Evolutionary conservation across 2,888 invertebrate genomes (phyloP).

Genomic region (Scaeva pyrastri): DNA sequence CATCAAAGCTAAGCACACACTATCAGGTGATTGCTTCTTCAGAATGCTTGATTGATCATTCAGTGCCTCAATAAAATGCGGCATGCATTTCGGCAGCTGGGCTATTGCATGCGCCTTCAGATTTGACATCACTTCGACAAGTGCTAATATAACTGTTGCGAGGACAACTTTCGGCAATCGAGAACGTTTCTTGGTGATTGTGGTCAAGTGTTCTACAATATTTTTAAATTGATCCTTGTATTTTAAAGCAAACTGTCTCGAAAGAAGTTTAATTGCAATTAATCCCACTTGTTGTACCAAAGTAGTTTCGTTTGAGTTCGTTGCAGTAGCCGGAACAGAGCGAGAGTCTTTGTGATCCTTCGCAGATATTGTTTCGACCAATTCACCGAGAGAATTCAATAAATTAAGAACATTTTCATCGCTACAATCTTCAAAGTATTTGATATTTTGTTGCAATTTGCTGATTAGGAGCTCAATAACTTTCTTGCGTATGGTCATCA

Average conservation of each 20-base stretch:
- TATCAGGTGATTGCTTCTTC: slow-evolving; percentile 79
- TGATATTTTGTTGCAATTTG: slow-evolving; percentile 89
- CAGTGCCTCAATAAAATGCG: slow-evolving; percentile 88
- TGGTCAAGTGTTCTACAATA: slow-evolving; percentile 88
- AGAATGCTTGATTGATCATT: slow-evolving; percentile 87
- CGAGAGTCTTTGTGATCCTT: slow-evolving; percentile 83
- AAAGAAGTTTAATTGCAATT: slow-evolving; percentile 92
- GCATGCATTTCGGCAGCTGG: slow-evolving; percentile 91
- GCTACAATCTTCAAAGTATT: slow-evolving; percentile 86
- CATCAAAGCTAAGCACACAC: slow-evolving; percentile 84
- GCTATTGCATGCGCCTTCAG: slow-evolving; percentile 91
- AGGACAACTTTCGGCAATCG: slow-evolving; percentile 84
- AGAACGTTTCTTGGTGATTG: slow-evolving; percentile 81
- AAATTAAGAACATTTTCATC: slow-evolving; percentile 85
- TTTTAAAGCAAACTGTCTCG: slow-evolving; percentile 88
- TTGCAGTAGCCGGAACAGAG: slow-evolving; percentile 81
- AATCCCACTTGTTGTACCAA: slow-evolving; percentile 92
- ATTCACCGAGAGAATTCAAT: slow-evolving; percentile 86
- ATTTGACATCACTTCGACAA: slow-evolving; percentile 87
- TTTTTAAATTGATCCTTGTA: slow-evolving; percentile 89
- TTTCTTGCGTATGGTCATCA: slow-evolving; percentile 90
- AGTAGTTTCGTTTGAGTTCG: slow-evolving; percentile 85
- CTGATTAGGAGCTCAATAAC: slow-evolving; percentile 93
- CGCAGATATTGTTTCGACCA: slow-evolving; percentile 85
- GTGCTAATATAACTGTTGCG: slow-evolving; percentile 90